Evolutionary conservation across 2,113 vertebrate genomes (phyloP).

Genomic region (Mobula hypostoma): DNA sequence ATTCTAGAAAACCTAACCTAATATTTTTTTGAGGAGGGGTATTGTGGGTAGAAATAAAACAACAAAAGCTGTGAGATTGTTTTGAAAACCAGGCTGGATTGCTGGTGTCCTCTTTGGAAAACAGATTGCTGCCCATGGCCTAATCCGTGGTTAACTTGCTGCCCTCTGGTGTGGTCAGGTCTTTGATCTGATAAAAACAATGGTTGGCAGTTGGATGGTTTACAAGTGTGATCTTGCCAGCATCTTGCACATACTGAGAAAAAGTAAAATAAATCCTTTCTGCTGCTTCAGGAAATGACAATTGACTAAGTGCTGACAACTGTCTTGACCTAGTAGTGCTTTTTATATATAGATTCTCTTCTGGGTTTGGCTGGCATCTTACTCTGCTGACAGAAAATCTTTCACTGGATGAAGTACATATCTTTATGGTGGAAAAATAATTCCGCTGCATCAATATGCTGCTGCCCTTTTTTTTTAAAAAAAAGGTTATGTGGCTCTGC

Average conservation of each 20-base stretch:
- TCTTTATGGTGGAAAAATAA: background rate
- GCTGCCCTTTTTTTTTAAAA: background rate
- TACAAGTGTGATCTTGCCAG: background rate
- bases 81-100: background rate
- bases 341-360: background rate
- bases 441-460: background rate
- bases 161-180: background rate
- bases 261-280: background rate
- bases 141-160: background rate
- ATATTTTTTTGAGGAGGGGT: background rate
- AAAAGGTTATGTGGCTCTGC: background rate
- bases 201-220: background rate
- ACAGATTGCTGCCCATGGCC: too few species aligned
- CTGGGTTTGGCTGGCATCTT: background rate
- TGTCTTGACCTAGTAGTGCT: background rate
- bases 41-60: background rate
- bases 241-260: background rate
- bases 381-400: background rate
- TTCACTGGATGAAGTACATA: background rate
- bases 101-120: background rate
- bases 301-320: background rate
- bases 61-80: background rate
- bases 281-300: conserved; percentile 1
- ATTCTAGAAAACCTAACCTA: background rate
- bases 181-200: background rate